A percentile compares a stretch with the other conserved stretches of the same genome.
Evolutionary conservation across 2,888 invertebrate genomes (phyloP).

Genomic region (Brenthis ino): DNA sequence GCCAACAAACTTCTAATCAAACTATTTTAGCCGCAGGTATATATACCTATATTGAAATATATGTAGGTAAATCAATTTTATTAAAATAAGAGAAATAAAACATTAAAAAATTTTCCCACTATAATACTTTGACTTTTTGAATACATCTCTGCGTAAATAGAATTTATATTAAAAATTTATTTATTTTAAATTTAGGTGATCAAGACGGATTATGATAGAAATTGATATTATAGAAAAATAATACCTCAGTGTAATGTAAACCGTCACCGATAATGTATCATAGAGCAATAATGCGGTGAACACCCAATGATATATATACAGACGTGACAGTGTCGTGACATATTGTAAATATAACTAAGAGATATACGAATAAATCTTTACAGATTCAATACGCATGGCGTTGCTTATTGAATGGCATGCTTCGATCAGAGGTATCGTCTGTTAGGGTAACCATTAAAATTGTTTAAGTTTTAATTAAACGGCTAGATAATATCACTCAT

Average conservation of each 20-base stretch:
- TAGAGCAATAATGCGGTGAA: not conserved
- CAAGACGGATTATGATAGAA: constrained; percentile 6
- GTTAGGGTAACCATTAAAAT: constrained; percentile 32
- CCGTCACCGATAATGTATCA: not conserved
- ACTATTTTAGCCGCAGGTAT: too few species aligned
- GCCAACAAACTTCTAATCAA: too few species aligned
- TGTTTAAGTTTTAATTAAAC: not conserved
- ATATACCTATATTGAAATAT: too few species aligned
- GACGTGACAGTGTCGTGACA: not conserved
- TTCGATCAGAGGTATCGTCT: constrained; percentile 35
- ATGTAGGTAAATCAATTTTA: too few species aligned
- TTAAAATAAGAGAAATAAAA: too few species aligned
- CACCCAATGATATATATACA: not conserved
- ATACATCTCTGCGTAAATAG: too few species aligned
- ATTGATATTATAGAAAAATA: constrained; percentile 10
- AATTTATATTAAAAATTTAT: too few species aligned
- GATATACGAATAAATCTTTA: constrained; percentile 23
- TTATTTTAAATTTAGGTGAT: constrained; percentile 3
- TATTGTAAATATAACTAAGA: constrained; percentile 8
- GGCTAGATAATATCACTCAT: not conserved
- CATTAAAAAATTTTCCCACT: too few species aligned
- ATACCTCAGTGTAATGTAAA: constrained; percentile 3
- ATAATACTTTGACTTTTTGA: too few species aligned
- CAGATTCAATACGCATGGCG: constrained; percentile 23
- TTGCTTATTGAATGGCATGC: constrained; percentile 39